Conservation (phyloP, 2,888 invertebrate genomes). For the Cataglyphis rosenhaueri region DNA sequence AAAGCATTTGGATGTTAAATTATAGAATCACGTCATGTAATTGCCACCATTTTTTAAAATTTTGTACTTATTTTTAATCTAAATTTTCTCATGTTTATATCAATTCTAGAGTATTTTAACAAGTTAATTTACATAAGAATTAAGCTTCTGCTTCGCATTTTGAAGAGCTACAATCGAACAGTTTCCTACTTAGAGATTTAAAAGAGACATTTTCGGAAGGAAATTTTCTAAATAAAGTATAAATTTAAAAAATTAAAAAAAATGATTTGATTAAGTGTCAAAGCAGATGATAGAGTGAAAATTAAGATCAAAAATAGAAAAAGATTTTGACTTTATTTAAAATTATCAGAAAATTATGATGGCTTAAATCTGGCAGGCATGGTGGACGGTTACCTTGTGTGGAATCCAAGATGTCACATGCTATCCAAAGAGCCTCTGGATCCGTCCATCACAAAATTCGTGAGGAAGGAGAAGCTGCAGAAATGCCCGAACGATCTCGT, state of each 20-base stretch:
- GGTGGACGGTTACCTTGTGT: constrained; percentile 86
- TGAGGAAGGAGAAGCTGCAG: constrained; percentile 87
- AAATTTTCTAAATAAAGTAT: not conserved
- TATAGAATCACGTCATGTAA: not conserved
- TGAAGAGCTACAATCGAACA: not conserved
- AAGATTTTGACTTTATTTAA: not conserved
- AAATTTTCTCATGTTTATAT: not conserved
- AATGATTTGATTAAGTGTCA: not conserved
- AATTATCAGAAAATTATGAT: not conserved
- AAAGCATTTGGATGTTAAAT: not conserved
- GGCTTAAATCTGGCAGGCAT: constrained; percentile 65
- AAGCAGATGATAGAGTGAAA: not conserved
- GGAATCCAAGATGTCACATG: constrained; percentile 89
- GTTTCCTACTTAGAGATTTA: not conserved
- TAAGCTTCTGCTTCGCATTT: not conserved
- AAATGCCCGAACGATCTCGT: constrained; percentile 85
- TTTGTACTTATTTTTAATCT: not conserved
- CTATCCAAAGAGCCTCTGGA: constrained; percentile 86
- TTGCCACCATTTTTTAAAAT: not conserved
- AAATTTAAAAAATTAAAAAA: not conserved
- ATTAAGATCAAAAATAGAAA: not conserved
- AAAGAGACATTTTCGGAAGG: not conserved
- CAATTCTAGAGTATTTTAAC: not conserved
- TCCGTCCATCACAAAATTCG: constrained; percentile 87
- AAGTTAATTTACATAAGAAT: not conserved